phyloP scores from a whole-genome alignment of 2,888 invertebrate species.

The Dynastes grantii region DNA sequence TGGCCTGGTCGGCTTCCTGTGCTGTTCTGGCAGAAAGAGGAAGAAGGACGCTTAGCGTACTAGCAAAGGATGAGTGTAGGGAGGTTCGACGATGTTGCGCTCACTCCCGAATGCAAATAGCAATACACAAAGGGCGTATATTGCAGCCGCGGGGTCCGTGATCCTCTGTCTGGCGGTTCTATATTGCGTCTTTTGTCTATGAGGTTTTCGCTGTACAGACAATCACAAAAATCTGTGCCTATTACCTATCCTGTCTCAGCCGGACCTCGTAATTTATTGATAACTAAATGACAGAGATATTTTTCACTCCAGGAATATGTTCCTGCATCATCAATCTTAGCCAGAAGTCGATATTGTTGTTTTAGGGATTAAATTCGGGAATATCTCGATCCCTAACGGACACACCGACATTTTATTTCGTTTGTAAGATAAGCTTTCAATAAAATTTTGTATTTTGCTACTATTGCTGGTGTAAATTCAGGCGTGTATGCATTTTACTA shows the following conservation, averaged over 20 bases:
- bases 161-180: conserved; percentile 49
- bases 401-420: background rate
- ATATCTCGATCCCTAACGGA: background rate
- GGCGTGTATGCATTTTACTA: background rate
- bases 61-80: background rate
- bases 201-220: conserved; percentile 11
- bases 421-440: background rate
- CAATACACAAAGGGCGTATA: conserved; percentile 51
- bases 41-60: background rate
- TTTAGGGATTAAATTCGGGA: background rate
- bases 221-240: too few species aligned
- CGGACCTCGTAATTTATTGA: background rate
- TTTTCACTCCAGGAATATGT: background rate
- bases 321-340: background rate
- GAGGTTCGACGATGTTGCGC: conserved; percentile 31
- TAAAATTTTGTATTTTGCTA: background rate
- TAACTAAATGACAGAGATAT: background rate
- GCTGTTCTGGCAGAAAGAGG: background rate
- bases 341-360: background rate
- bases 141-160: conserved; percentile 50
- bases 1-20: conserved; percentile 16
- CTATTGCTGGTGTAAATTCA: background rate
- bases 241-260: background rate
- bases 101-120: conserved; percentile 49
- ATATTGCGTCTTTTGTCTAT: conserved; percentile 52